These are phyloP conservation scores for Blastobasis lacticolella DNA, from an alignment of 2,888 invertebrate genomes.

Conservation along the genomic window DNA sequence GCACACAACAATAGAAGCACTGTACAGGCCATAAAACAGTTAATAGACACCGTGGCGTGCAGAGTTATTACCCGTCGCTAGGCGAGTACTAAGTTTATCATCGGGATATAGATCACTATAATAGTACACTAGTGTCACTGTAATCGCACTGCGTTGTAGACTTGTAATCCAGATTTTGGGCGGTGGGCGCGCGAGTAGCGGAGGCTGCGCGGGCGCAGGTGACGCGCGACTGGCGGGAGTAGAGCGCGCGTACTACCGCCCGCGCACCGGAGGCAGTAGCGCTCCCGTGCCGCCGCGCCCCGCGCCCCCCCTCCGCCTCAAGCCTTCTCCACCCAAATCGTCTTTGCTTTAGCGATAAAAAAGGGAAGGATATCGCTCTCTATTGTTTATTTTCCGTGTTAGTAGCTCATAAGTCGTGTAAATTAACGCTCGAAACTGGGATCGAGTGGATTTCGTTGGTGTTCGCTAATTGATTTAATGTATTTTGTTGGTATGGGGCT, in stretches of 20 bases:
- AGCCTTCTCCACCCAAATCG: slow-evolving; percentile 45
- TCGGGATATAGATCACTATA: slow-evolving; percentile 5
- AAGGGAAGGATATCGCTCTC: slow-evolving; percentile 63
- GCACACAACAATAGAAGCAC: slow-evolving; percentile 64
- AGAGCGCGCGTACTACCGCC: slow-evolving; percentile 66
- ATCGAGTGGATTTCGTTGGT: slow-evolving; percentile 43
- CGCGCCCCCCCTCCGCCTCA: slow-evolving; percentile 29
- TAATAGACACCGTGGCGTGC: slow-evolving; percentile 40
- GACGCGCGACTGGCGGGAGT: slow-evolving; percentile 63
- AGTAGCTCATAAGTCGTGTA: slow-evolving; percentile 68
- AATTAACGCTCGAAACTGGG: slow-evolving; percentile 57
- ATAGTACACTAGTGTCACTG: no score
- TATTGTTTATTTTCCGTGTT: slow-evolving; percentile 71
- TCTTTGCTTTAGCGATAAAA: slow-evolving; percentile 68
- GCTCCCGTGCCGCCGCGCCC: slow-evolving; percentile 51
- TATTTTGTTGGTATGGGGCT: slow-evolving; percentile 5
- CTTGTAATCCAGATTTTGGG: slow-evolving; percentile 23
- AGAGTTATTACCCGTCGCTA: slow-evolving; percentile 35
- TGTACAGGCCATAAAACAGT: slow-evolving; percentile 64
- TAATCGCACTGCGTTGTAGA: slow-evolving; percentile 7
- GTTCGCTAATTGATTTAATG: slow-evolving; percentile 44
- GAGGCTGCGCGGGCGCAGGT: slow-evolving; percentile 58
- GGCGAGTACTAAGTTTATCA: slow-evolving; percentile 9
- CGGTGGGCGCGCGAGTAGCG: slow-evolving; percentile 13
- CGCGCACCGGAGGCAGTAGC: slow-evolving; percentile 65